Conservation (phyloP, 2,797 vertebrate genomes). For the Diglossa cyanea region DNA sequence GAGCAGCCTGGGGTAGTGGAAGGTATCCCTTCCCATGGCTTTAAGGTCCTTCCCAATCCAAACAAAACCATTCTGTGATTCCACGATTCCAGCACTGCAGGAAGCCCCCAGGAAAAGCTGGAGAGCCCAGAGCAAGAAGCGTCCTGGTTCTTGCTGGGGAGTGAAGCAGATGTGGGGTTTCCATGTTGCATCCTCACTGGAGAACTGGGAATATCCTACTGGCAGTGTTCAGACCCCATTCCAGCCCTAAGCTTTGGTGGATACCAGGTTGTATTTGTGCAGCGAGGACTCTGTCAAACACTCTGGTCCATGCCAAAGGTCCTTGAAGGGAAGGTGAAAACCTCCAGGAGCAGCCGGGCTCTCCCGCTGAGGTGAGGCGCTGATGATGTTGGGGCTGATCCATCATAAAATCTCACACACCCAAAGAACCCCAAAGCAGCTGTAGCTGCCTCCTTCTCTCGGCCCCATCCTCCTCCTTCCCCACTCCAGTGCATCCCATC, state of each 20-base stretch:
- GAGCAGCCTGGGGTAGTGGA: not conserved
- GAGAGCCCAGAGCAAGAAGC: not conserved
- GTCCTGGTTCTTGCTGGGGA: not conserved
- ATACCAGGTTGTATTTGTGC: not conserved
- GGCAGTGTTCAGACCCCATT: not conserved
- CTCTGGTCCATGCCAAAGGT: accelerated
- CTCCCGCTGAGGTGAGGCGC: not conserved
- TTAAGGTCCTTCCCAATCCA: not conserved
- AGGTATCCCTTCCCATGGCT: not conserved
- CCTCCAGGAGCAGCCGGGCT: accelerated
- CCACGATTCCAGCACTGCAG: not conserved
- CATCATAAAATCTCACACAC: not conserved
- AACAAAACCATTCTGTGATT: not conserved
- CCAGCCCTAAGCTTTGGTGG: not conserved
- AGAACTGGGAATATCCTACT: not conserved
- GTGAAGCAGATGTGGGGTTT: not conserved
- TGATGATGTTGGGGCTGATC: not conserved
- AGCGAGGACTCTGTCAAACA: not conserved
- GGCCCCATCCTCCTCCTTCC: not conserved
- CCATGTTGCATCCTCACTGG: accelerated
- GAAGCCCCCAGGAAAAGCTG: accelerated
- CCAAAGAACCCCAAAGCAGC: not conserved
- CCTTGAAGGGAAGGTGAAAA: not conserved
- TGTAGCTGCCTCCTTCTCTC: not conserved
- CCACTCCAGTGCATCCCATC: not conserved